Percentiles rank a stretch among this genome's conserved stretches.
These are phyloP conservation scores for Forbesichthys agassizii DNA, from an alignment of 2,113 vertebrate species.

Conservation along the genomic window DNA sequence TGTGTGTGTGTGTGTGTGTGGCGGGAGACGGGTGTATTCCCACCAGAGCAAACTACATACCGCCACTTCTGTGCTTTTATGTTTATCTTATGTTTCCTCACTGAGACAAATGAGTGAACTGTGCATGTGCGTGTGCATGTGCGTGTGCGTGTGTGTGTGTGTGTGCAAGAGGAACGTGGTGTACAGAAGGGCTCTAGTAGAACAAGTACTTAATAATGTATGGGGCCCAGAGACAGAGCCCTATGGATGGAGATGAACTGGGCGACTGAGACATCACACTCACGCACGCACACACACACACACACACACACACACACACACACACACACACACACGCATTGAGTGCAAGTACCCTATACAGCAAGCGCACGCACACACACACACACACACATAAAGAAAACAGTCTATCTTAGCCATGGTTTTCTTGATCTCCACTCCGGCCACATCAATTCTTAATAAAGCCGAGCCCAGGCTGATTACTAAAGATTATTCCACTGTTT, in stretches of 20 bases:
- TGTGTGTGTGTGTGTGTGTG: slow-evolving; percentile 1
- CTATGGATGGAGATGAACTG: slow-evolving; percentile 56
- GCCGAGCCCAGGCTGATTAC: slow-evolving; percentile 59
- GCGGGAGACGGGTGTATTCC: background rate
- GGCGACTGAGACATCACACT: slow-evolving; percentile 62
- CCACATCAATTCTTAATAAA: slow-evolving; percentile 75
- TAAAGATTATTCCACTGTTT: slow-evolving; percentile 74
- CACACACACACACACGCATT: background rate
- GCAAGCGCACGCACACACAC: slow-evolving; percentile 14
- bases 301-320: slow-evolving; percentile 9
- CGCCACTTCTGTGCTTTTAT: slow-evolving; percentile 4
- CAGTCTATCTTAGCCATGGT: slow-evolving; percentile 27
- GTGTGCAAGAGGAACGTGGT: slow-evolving; percentile 48
- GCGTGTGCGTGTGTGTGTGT: slow-evolving; percentile 8
- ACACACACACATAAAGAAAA: slow-evolving; percentile 19
- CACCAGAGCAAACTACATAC: slow-evolving; percentile 7
- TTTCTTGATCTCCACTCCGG: slow-evolving; percentile 64
- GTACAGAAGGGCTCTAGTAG: slow-evolving; percentile 31
- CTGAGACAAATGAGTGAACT: background rate
- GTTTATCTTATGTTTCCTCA: slow-evolving; percentile 6
- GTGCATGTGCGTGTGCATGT: slow-evolving; percentile 19
- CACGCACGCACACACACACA: slow-evolving; percentile 72
- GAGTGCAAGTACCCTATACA: background rate
- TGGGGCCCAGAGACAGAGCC: slow-evolving; percentile 49
- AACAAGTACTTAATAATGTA: slow-evolving; percentile 62